Conservation (phyloP, 2,797 vertebrate genomes). For the Gallinago stenura region DNA sequence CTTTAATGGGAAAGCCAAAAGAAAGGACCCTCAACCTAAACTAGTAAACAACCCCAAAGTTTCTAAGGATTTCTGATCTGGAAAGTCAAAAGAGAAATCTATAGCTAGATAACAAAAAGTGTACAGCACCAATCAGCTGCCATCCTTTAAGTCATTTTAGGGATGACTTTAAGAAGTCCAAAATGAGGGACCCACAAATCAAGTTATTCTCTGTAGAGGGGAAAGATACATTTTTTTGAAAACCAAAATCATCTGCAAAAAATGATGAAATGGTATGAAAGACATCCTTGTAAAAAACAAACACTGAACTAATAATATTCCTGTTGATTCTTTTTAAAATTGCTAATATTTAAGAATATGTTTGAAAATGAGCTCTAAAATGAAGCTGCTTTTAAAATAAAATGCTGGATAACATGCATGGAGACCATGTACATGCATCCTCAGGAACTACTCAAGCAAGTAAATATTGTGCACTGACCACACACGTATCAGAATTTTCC, state of each 20-base stretch:
- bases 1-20: background rate
- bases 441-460: background rate
- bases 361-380: background rate
- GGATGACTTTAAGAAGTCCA: background rate
- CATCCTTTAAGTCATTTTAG: background rate
- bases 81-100: background rate
- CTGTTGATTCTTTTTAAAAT: background rate
- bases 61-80: background rate
- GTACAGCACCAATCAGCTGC: background rate
- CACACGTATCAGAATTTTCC: accelerated
- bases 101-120: background rate
- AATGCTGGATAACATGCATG: accelerated
- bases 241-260: background rate
- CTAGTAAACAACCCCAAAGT: background rate
- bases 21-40: background rate
- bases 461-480: background rate
- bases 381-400: background rate
- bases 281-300: background rate
- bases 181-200: background rate
- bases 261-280: background rate
- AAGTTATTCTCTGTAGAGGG: background rate
- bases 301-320: background rate
- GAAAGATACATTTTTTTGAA: background rate
- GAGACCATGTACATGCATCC: accelerated
- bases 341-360: background rate